Base-by-base conservation (phyloP, 2,113 vertebrate species). In the Tychaedon coryphoeus region DNA sequence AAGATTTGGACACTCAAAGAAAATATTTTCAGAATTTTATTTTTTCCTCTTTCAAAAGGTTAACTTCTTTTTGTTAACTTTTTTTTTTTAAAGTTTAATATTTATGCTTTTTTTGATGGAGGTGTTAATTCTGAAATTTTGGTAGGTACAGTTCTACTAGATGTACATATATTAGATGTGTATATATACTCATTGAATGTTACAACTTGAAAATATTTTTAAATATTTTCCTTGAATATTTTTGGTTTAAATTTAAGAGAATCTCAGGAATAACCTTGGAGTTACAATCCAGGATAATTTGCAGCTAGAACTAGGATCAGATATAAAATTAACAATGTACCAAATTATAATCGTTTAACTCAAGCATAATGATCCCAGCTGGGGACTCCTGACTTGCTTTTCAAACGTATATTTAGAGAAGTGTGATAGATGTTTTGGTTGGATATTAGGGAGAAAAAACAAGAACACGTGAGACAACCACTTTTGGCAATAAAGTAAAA, bases 301-400 rank as follows among this genome's bases (percentile, higher is more conserved):
- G 74, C 96, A 98, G 93, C 95, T 98, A 97, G 94, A 94, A 92
- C 80, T 69, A 83, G 90, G 98, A 98, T 98, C 97, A 98, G 77
- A 89, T 96, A 72, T 96, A 94, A 97, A 93, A 95, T 98, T 98
- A 98, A 97, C 97, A 96, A 96, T 86, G 56, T 48, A 82, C 56
- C 82, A 91, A 92, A 97, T 97, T 97, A 71, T 90, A 90, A 95
- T 98, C 91, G 89, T 65, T 97, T 97, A 97, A 97, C 97, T 97
- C 76, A 96, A 97, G 83, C 78, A 89, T 97, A 95, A 96, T 83
- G 70, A 94, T 95, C 93, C 89, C 92, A 73, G 48, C 83, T 69
- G 43, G 26, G 15, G 34, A 70, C 61, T 62, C 28, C 22, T 72
- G 54, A 53, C 40, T 79, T 88, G 36, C 14, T 66, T 95, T 91